phyloP scores from a whole-genome alignment of 2,797 vertebrate genomes.

The Poeciliopsis infans region DNA sequence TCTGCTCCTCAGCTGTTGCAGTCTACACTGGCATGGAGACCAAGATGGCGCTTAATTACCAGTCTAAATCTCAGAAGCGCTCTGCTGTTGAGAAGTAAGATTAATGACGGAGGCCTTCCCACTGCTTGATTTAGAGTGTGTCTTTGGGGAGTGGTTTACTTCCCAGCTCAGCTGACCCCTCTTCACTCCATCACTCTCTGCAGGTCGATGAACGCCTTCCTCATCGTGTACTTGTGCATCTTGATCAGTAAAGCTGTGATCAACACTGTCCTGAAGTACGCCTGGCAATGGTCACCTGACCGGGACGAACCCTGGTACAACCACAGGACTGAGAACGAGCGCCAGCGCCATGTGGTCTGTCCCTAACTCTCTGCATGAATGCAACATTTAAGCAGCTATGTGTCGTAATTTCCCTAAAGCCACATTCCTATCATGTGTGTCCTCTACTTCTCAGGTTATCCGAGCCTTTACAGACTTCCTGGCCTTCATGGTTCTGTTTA shows the following conservation, averaged over 20 bases:
- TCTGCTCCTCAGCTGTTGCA: conserved; percentile 85
- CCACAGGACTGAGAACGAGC: conserved; percentile 89
- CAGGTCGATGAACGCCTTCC: conserved; percentile 97
- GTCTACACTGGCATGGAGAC: conserved; percentile 99
- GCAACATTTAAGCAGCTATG: background rate
- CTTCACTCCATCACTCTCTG: conserved; percentile 1
- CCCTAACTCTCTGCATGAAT: background rate
- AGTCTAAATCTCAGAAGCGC: conserved; percentile 98
- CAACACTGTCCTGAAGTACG: conserved; percentile 93
- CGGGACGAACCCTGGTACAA: conserved; percentile 97
- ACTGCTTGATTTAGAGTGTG: background rate
- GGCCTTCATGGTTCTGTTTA: conserved; percentile 99
- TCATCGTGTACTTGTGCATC: conserved; percentile 96
- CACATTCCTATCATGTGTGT: background rate
- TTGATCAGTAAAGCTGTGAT: conserved; percentile 94
- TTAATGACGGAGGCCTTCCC: background rate
- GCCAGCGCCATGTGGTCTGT: conserved; percentile 90
- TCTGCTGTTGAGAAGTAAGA: conserved; percentile 98
- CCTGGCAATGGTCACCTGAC: conserved; percentile 92
- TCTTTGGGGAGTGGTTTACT: conserved; percentile 2
- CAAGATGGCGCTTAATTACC: conserved; percentile 99
- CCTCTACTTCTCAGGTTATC: conserved; percentile 82
- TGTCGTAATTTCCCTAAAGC: background rate
- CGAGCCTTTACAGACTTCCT: conserved; percentile 96
- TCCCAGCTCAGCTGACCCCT: conserved; percentile 2